These are phyloP conservation scores for Triops longicaudatus DNA, from an alignment of 1,140 invertebrate genomes.

Conservation along the genomic window DNA sequence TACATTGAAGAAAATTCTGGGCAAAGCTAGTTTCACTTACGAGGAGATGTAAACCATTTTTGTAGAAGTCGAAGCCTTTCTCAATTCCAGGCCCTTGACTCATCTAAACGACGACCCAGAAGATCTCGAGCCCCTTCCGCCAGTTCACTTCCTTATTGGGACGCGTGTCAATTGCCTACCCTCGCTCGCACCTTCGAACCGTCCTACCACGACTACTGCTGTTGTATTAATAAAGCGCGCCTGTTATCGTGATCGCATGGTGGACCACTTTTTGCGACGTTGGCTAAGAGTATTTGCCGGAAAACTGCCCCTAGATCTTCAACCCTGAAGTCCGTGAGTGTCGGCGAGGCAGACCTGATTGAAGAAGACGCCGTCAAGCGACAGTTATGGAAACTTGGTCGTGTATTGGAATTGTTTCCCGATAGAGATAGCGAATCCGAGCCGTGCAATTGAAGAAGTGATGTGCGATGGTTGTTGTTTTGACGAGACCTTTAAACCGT, in stretches of 20 bases:
- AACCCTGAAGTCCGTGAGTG: neutral
- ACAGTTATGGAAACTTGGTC: neutral
- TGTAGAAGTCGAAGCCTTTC: conserved; percentile 29
- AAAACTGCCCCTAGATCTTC: neutral
- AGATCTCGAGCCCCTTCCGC: neutral
- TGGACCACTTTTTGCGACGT: neutral
- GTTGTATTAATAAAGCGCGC: neutral
- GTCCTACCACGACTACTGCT: neutral
- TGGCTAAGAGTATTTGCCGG: neutral
- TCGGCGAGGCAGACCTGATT: neutral
- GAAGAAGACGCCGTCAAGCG: neutral
- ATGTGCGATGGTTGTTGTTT: neutral
- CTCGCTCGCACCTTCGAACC: neutral
- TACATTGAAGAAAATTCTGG: conserved; percentile 28
- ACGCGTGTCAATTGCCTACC: neutral
- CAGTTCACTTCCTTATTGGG: neutral
- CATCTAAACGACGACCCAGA: neutral
- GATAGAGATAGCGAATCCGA: neutral
- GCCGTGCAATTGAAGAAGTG: neutral
- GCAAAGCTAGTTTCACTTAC: conserved; percentile 25
- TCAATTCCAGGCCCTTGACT: conserved; percentile 27
- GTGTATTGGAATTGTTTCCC: neutral
- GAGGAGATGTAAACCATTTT: conserved; percentile 30
- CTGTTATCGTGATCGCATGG: neutral
- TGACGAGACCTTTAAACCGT: neutral